A percentile compares a stretch with the other conserved stretches of the same genome.
Conservation (phyloP, 1,140 invertebrate species). For the Drosophila teissieri region DNA sequence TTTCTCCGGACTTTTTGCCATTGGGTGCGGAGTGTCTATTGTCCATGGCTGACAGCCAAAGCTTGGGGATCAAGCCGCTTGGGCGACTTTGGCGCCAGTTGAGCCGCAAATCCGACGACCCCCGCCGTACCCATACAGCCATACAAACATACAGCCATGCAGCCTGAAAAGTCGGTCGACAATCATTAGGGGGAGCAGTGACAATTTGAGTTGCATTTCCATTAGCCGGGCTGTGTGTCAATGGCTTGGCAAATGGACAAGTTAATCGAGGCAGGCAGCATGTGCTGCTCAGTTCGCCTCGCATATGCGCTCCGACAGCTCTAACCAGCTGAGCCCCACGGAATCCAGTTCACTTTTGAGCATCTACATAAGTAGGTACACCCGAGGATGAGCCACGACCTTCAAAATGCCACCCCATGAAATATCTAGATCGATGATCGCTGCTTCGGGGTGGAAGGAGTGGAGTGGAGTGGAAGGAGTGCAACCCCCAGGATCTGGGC, state of each 20-base stretch:
- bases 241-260: constrained; percentile 48
- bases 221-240: constrained; percentile 38
- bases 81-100: constrained; percentile 62
- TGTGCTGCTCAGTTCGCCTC: constrained; percentile 12
- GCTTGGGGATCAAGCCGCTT: constrained; percentile 40
- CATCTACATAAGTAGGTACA: too few species aligned
- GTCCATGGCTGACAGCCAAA: constrained; percentile 56
- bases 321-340: constrained; percentile 15
- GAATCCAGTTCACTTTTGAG: constrained; percentile 8
- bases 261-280: constrained; percentile 51
- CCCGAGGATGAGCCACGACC: constrained; percentile 33
- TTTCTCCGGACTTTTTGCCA: constrained; percentile 21
- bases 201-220: constrained; percentile 61
- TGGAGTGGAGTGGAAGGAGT: constrained; percentile 24
- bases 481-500: constrained; percentile 24
- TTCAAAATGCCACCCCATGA: constrained; percentile 55
- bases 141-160: neutral
- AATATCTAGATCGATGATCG: constrained; percentile 1
- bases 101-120: constrained; percentile 31
- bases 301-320: constrained; percentile 42
- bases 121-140: neutral
- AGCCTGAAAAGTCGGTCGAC: neutral
- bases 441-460: constrained; percentile 16
- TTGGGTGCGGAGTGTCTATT: constrained; percentile 8
- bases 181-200: constrained; percentile 25